Evolutionary conservation across 1,140 invertebrate species (phyloP), one percentile per base, ranked within the genome.

Genomic region (Cardiocondyla obscurior): DNA sequence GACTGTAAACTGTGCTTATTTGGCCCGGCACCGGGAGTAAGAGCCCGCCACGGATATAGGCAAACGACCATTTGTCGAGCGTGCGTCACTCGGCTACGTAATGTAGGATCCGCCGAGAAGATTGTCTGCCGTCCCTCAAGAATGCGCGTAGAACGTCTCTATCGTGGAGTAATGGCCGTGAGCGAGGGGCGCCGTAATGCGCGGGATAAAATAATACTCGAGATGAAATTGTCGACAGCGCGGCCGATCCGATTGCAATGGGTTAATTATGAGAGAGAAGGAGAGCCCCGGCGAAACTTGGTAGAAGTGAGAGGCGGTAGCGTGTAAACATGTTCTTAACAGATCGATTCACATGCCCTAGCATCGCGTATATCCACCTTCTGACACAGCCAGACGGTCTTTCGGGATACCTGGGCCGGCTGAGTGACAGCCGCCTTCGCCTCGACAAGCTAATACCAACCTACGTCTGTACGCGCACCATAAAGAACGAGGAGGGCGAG

Each of bases 391-490:
- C 83, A 85, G 73, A 85, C 87, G 82, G 79, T 88, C 84, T 88
- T 85, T 88, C 85, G 57, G 62, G 60, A 58, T 83, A 83, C 62
- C 86, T 85, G 79, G 65, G 57, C 55, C 33, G 64, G 65, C 39
- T 84, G 87, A 88, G 86, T 84, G 88, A 85, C 88, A 83, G 88
- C 85, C 70, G 88, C 85, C 72, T 86, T 89, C 82, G 65, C 49
- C 91, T 90, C 92, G 93, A 94, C 93, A 93, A 91, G 89, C 91
- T 94, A 94, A 94, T 94, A 94, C 92, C 93, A 90, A 93, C 90
- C 92, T 92, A 92, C 91, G 87, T 85, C 70, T 46, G 65, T 81
- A 67, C 81, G 73, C 81, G 79, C 81, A 72, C 55, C 49, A 77
- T 84, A 83, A 88, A 79, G 79, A 85, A 88, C 70, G 79, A 83